Conservation (phyloP, 2,797 vertebrate species). For the Catostomus latipinnis region DNA sequence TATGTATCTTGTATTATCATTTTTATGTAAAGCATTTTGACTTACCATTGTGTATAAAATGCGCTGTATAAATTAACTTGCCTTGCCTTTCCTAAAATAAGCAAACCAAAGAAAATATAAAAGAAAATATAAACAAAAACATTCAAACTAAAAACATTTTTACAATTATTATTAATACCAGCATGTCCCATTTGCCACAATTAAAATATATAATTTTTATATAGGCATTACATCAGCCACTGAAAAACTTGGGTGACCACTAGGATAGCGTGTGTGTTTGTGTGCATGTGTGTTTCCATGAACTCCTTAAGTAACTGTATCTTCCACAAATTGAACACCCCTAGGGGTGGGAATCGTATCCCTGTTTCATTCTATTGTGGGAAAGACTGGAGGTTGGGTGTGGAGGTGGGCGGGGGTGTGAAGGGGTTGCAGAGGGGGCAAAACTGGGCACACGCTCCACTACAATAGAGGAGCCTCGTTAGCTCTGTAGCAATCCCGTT, state of each 20-base stretch:
- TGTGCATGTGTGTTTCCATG: conserved; percentile 54
- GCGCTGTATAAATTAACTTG: too few relatives aligned
- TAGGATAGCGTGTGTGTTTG: conserved; percentile 24
- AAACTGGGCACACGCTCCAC: conserved; percentile 65
- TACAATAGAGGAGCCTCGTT: conserved; percentile 71
- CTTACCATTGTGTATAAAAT: too few relatives aligned
- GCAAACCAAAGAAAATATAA: too few relatives aligned
- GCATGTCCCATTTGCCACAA: not conserved
- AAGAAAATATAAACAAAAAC: too few relatives aligned
- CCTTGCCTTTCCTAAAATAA: too few relatives aligned
- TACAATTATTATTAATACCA: not conserved
- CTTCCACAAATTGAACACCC: conserved; percentile 75
- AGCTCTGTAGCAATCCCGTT: conserved; percentile 68
- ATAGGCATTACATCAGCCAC: not conserved
- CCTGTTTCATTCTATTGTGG: conserved; percentile 45
- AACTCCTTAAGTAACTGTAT: conserved; percentile 69
- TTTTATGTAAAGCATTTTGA: too few relatives aligned
- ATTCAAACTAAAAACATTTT: too few relatives aligned
- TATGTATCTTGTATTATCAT: too few relatives aligned
- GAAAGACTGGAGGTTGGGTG: conserved; percentile 46
- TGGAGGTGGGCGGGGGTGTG: conserved; percentile 40
- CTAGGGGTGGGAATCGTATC: conserved; percentile 62
- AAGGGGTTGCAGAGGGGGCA: conserved; percentile 53
- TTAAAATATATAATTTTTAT: not conserved
- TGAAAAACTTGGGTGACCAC: not conserved